These are phyloP conservation scores for Cassiopea xamachana DNA, from an alignment of 30 jellyfish, hydroid and myxozoan species.

Conservation along the genomic window DNA sequence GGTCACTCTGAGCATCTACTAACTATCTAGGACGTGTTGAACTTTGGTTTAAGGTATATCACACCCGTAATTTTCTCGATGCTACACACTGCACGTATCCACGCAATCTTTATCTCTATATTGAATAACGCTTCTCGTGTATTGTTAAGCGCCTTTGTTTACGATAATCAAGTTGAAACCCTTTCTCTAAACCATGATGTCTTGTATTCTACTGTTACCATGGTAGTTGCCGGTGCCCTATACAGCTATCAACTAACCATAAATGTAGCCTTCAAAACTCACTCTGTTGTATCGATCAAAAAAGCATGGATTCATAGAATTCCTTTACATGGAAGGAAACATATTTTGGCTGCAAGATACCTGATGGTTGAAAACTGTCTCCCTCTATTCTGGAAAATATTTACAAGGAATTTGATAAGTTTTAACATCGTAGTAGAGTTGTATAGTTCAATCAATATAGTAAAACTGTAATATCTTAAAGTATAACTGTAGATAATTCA, in stretches of 20 bases:
- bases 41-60: neutral
- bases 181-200: neutral
- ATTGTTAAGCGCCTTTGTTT: neutral
- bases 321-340: too few species aligned
- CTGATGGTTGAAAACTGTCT: too few species aligned
- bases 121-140: neutral
- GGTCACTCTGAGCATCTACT: neutral
- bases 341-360: too few species aligned
- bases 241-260: neutral
- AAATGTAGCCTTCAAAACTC: neutral
- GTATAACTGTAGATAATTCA: too few species aligned
- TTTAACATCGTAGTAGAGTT: too few species aligned
- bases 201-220: neutral
- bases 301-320: too few species aligned
- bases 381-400: too few species aligned
- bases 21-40: neutral
- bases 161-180: neutral
- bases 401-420: too few species aligned
- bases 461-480: too few species aligned
- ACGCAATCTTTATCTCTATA: neutral
- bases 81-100: neutral
- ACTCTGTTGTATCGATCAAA: too few species aligned
- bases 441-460: too few species aligned
- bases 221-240: neutral
- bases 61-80: neutral